Base-by-base conservation (phyloP, 2,888 invertebrate genomes). In the Metellina segmentata region DNA sequence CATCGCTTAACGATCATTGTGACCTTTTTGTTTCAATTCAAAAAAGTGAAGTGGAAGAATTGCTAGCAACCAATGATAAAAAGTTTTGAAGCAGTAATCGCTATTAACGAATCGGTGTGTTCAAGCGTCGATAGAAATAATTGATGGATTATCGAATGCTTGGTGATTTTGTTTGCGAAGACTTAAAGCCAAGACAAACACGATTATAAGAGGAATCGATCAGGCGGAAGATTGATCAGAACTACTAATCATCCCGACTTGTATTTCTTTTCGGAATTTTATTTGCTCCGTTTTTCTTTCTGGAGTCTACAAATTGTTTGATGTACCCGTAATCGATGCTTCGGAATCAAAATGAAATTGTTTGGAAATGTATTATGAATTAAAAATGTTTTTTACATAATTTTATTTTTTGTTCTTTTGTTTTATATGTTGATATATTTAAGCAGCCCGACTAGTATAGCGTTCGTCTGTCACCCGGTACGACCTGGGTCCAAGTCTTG, bases 61-160 rank as follows among this genome's bases (percentile, higher is more conserved):
- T 13, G n/a, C 51, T 13, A 11, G 5, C 19, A 78, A 70, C 61
- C 16, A 34, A 78, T 70, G 69, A 52, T n/a, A 6, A 7, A n/a
- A 70, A 51, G 75, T 51, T 86, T 78, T 13, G 20, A 78, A 86
- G 9, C 13, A 11, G 13, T 51, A 78, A 19, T 86, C 70, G 20
- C 13, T 69, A 70, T 13, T 78, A 85, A 8, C 86, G 69, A 78
- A 78, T 70, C 20, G 70, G 52, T 16, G 77, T 78, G 78, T 75
- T 74, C 34, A 53, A 72, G 83, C 83, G 72, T 52, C 51, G 51
- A 72, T 51, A 51, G 72, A 86, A 86, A 86, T 86, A 86, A 86
- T 86, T 86, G 86, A 86, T 70, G 86, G 86, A 86, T 78, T 86
- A 81, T 8, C n/a, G 48, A 48, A n/a, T 16, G 61, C 61, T 61